Conservation (phyloP, 2,797 vertebrate genomes). For the Hirundo rustica region DNA sequence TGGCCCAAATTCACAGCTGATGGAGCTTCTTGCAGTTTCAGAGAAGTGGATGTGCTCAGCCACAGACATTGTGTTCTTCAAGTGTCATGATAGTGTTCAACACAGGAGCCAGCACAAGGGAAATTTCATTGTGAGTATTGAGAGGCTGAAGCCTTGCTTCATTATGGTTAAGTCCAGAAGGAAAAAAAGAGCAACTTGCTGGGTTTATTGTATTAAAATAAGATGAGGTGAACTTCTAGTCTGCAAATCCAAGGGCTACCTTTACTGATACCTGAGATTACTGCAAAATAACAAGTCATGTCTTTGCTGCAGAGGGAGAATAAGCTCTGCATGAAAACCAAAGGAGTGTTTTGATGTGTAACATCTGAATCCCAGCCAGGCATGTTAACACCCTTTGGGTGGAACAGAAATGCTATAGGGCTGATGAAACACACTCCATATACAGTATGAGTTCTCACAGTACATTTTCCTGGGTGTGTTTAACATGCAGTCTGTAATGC, state of each 20-base stretch:
- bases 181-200: neutral
- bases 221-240: neutral
- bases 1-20: neutral
- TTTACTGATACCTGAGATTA: neutral
- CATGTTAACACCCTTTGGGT: conserved; percentile 64
- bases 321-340: conserved; percentile 30
- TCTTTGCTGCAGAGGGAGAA: conserved; percentile 19
- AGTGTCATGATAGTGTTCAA: neutral
- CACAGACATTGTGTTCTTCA: neutral
- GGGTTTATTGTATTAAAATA: neutral
- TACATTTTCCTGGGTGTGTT: neutral
- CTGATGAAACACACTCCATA: conserved; percentile 50
- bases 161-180: neutral
- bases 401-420: conserved; percentile 50
- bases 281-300: neutral
- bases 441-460: conserved; percentile 10
- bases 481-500: neutral
- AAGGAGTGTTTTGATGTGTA: conserved; percentile 62
- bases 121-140: neutral
- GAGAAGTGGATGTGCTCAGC: neutral
- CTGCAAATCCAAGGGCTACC: neutral
- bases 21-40: neutral
- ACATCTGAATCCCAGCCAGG: conserved; percentile 58
- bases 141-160: neutral
- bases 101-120: neutral